A percentile compares a stretch with the other conserved stretches of the same genome.
These are phyloP conservation scores for Pollenia angustigena DNA, from an alignment of 2,888 invertebrate genomes.

Conservation along the genomic window DNA sequence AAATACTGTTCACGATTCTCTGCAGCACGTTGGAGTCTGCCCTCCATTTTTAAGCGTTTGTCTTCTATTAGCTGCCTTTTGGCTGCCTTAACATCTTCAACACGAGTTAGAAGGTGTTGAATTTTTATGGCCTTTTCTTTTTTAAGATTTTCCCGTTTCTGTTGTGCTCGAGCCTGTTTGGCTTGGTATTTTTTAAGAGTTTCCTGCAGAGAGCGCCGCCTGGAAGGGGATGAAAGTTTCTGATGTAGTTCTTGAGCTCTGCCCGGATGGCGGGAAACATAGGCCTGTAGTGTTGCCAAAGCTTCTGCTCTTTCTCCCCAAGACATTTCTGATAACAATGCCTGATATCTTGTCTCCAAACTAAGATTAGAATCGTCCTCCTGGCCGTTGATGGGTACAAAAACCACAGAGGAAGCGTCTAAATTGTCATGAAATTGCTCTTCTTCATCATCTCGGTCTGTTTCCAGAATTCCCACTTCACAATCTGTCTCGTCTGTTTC, in stretches of 20 bases:
- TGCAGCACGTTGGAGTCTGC: slow-evolving; percentile 92
- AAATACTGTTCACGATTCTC: slow-evolving; percentile 94
- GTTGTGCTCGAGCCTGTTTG: slow-evolving; percentile 95
- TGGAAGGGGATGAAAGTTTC: slow-evolving; percentile 95
- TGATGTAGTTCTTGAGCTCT: slow-evolving; percentile 96
- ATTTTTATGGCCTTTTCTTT: slow-evolving; percentile 94
- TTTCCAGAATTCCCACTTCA: slow-evolving; percentile 82
- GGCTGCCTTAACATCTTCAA: slow-evolving; percentile 92
- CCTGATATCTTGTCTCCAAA: slow-evolving; percentile 89
- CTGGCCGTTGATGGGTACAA: slow-evolving; percentile 77
- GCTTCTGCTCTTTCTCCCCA: slow-evolving; percentile 95
- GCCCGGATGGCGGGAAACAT: slow-evolving; percentile 95
- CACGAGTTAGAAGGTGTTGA: slow-evolving; percentile 93
- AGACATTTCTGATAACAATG: slow-evolving; percentile 89
- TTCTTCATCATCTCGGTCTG: slow-evolving; percentile 78
- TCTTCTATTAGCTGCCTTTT: slow-evolving; percentile 94
- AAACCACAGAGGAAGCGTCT: slow-evolving; percentile 80
- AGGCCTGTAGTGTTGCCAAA: slow-evolving; percentile 90
- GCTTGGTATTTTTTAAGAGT: slow-evolving; percentile 92
- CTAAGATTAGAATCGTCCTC: slow-evolving; percentile 84
- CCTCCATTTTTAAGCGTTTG: slow-evolving; percentile 90
- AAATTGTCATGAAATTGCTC: slow-evolving; percentile 74
- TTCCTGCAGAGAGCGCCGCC: slow-evolving; percentile 93
- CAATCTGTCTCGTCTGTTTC: slow-evolving; percentile 90
- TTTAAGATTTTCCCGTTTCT: slow-evolving; percentile 92